phyloP scores from a whole-genome alignment of 1,140 invertebrate species.

The Drosophila sucinea region DNA sequence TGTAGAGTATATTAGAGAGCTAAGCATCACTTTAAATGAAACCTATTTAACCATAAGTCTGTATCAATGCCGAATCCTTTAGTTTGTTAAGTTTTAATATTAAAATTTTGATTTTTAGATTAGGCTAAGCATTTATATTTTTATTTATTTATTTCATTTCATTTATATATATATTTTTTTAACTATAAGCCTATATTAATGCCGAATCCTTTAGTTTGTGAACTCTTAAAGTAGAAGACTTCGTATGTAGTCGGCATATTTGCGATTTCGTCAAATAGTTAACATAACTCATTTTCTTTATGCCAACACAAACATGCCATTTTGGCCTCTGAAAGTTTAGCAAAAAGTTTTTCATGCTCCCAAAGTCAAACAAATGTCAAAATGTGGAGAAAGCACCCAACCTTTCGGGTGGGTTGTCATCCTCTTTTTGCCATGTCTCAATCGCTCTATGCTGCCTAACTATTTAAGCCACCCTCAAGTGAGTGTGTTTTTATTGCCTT shows the following conservation, averaged over 20 bases:
- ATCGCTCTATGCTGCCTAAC: slow-evolving; percentile 36
- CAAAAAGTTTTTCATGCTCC: background rate
- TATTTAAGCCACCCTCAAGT: slow-evolving; percentile 45
- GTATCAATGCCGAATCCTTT: too few species aligned
- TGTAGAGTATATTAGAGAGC: too few species aligned
- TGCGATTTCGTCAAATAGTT: background rate
- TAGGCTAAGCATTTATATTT: background rate
- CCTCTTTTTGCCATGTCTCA: slow-evolving; percentile 14
- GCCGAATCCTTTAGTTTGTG: too few species aligned
- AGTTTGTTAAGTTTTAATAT: too few species aligned
- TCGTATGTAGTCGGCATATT: background rate
- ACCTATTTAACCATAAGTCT: background rate
- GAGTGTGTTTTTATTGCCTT: slow-evolving; percentile 40
- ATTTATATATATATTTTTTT: background rate
- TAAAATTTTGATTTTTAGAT: too few species aligned
- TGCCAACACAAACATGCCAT: background rate
- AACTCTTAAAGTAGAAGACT: too few species aligned
- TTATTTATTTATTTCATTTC: background rate
- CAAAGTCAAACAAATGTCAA: slow-evolving; percentile 56
- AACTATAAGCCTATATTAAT: background rate
- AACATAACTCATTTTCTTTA: background rate
- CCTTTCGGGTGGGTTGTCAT: background rate
- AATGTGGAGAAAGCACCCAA: slow-evolving; percentile 17
- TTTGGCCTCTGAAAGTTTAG: background rate
- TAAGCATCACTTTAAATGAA: too few species aligned